phyloP scores from a whole-genome alignment of 1,140 invertebrate species.

The Drosophila punjabiensis region DNA sequence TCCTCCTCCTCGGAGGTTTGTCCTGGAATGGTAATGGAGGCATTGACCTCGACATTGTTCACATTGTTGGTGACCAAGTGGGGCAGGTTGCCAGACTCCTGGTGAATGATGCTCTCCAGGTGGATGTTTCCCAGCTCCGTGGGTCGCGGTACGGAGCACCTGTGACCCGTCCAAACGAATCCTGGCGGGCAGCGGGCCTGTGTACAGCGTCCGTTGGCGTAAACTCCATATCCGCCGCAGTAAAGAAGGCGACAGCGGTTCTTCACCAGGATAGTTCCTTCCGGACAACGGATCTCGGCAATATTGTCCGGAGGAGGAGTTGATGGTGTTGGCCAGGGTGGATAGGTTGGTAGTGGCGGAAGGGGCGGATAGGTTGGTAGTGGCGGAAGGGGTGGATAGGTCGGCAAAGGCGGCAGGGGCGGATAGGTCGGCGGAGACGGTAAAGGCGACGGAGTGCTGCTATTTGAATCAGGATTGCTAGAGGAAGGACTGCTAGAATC shows the following conservation, averaged over 20 bases:
- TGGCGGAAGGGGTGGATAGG: not conserved
- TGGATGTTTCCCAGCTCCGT: slow-evolving; percentile 38
- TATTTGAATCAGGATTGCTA: not conserved
- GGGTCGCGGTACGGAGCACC: slow-evolving; percentile 40
- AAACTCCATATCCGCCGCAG: slow-evolving; percentile 39
- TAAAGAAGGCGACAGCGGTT: slow-evolving; percentile 56
- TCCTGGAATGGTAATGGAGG: slow-evolving; percentile 45
- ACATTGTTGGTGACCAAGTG: slow-evolving; percentile 54
- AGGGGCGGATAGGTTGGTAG: slow-evolving; percentile 5
- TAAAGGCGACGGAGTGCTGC: not conserved
- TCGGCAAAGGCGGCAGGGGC: not conserved
- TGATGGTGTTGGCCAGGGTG: slow-evolving; percentile 4
- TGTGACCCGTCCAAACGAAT: slow-evolving; percentile 61
- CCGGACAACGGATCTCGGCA: slow-evolving; percentile 31
- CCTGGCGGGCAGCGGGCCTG: slow-evolving; percentile 53
- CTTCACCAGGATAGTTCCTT: slow-evolving; percentile 49
- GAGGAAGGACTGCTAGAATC: not conserved
- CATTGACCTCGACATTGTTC: slow-evolving; percentile 63
- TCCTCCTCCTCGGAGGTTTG: slow-evolving; percentile 30
- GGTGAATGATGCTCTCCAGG: slow-evolving; percentile 39
- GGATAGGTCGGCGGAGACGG: slow-evolving; percentile 4
- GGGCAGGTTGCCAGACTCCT: slow-evolving; percentile 4
- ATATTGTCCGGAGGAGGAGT: slow-evolving; percentile 38
- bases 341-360: slow-evolving; percentile 5
- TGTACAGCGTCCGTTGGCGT: slow-evolving; percentile 41